Base-by-base conservation (phyloP, 2,797 vertebrate genomes). In the Astyanax mexicanus region DNA sequence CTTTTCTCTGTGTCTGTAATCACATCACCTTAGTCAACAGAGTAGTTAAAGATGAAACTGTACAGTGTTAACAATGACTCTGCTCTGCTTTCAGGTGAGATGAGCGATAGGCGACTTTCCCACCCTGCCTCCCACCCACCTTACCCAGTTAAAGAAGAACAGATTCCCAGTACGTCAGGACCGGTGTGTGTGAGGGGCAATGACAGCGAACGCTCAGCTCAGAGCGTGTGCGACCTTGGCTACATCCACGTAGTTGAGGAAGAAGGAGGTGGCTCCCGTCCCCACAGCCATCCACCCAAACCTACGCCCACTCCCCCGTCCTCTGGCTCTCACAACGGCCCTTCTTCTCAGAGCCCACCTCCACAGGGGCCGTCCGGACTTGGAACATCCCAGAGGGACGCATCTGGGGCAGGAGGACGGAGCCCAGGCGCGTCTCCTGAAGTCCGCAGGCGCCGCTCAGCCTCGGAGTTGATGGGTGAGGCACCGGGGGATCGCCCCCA, bases 101-200 rank as follows among this genome's bases (percentile, higher is more conserved):
- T 83, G 83, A 73, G 69, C 69, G 91, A 91, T 13, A 58, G 89
- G 6, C 88, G 85, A 68, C 71, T 89, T 45, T 85, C 76, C 13
- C 54, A 86, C 0, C 67, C 82, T 21, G 77, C 88, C 77, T 89
- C 69, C 7, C 72, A 73, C 52, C 3, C 57, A 3, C 58, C 52
- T 0, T 93, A 85, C 54, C 90, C 91, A 44, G 89, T 94, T 6
- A 94, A 94, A 75, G 90, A 93, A 81, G 93, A 94, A 82, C 93
- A 93, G 84, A 86, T 83, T 47, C 80, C 81, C 1, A 57, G 10
- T 17, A 5, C 29, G 0, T 73, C 89, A 1, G 84, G 75, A 29
- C 74, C 89, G 0, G 80, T 80, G 29, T 73, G 81, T 82, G 57
- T 80, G 76, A 37, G 68, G 44, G 13, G 87, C 62, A 74, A 57